phyloP scores from a whole-genome alignment of 2,797 vertebrate species.

The Vespertilio murinus region DNA sequence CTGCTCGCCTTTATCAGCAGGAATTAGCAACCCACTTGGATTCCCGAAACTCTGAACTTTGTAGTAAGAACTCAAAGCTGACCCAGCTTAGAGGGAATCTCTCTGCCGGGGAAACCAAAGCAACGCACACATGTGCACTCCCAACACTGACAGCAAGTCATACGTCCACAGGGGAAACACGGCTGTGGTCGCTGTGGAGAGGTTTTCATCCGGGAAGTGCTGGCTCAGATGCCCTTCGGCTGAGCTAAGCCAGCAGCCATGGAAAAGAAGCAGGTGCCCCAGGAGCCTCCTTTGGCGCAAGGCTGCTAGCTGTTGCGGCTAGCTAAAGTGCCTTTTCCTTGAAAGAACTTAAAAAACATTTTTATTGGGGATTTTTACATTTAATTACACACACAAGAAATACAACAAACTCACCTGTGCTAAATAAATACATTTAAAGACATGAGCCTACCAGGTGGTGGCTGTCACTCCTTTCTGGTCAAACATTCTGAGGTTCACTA shows the following conservation, averaged over 20 bases:
- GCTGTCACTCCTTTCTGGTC: not conserved
- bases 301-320: not conserved
- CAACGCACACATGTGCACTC: accelerated
- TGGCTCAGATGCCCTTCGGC: not conserved
- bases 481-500: not conserved
- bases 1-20: not conserved
- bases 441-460: not conserved
- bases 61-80: constrained; percentile 13
- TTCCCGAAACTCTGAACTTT: not conserved
- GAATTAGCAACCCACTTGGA: not conserved
- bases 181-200: not conserved
- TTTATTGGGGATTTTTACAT: not conserved
- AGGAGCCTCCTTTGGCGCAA: not conserved
- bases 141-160: not conserved
- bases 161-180: not conserved
- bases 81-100: not conserved
- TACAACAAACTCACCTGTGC: not conserved
- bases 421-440: not conserved
- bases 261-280: not conserved
- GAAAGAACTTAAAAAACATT: not conserved
- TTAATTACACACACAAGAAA: not conserved
- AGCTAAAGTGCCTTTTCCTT: not conserved
- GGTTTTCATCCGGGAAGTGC: not conserved
- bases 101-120: not conserved
- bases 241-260: not conserved